Percentiles rank a stretch among this genome's conserved stretches.
phyloP scores from a whole-genome alignment of 1,140 invertebrate genomes.

The Drosophila aff. region DNA sequence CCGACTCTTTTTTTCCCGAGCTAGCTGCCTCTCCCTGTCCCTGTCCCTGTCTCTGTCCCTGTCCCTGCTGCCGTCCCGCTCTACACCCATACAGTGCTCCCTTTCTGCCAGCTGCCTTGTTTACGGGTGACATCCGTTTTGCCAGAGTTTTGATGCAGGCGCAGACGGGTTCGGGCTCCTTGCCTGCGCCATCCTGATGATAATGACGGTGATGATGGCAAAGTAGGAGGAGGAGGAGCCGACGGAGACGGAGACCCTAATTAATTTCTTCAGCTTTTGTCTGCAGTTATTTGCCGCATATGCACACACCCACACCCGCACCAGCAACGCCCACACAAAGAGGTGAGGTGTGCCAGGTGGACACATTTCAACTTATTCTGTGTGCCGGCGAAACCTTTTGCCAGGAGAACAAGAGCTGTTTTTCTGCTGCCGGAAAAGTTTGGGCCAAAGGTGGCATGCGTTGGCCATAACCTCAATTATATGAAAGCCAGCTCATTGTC shows the following conservation, averaged over 20 bases:
- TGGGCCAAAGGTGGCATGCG: conserved; percentile 42
- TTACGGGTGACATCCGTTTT: conserved; percentile 50
- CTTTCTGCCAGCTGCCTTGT: conserved; percentile 30
- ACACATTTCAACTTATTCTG: conserved; percentile 61
- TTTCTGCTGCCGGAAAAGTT: conserved; percentile 37
- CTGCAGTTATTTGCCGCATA: conserved; percentile 55
- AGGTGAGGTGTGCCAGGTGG: conserved; percentile 34
- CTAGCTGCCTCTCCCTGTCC: conserved; percentile 2
- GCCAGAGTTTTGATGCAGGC: conserved; percentile 48
- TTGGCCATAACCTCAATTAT: conserved; percentile 72
- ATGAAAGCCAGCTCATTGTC: conserved; percentile 58
- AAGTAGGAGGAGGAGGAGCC: not conserved
- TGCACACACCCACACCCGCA: conserved; percentile 11
- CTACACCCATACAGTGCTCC: not conserved
- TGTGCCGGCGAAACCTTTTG: conserved; percentile 22
- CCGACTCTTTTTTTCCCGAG: conserved; percentile 8
- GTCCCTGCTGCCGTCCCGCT: conserved; percentile 2
- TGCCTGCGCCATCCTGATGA: conserved; percentile 22
- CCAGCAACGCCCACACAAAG: not conserved
- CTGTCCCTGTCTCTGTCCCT: conserved; percentile 1
- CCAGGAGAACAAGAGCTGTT: conserved; percentile 21
- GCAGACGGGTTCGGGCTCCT: conserved; percentile 5
- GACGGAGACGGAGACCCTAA: conserved; percentile 32
- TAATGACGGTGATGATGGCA: conserved; percentile 35
- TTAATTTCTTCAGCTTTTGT: conserved; percentile 60